Evolutionary conservation across 2,888 invertebrate species (phyloP).

Genomic region (Cetonia aurata): DNA sequence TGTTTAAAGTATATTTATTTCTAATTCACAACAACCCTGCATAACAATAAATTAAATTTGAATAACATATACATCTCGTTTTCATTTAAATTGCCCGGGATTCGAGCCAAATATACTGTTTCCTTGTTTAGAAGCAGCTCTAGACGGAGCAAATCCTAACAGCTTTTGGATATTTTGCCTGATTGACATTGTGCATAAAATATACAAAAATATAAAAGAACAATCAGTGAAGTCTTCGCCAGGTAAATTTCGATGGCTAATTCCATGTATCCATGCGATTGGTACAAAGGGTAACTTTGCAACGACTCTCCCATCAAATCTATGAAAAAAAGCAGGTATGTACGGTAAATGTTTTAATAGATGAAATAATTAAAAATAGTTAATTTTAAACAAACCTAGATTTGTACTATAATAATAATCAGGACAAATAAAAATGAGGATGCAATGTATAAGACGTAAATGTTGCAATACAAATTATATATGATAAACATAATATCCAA

Average conservation of each 20-base stretch:
- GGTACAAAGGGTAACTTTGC: constrained; percentile 97
- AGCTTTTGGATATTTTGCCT: constrained; percentile 97
- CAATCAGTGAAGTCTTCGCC: constrained; percentile 99
- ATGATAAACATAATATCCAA: too few relatives aligned
- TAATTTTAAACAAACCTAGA: too few relatives aligned
- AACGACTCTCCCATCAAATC: constrained; percentile 98
- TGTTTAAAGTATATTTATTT: too few relatives aligned
- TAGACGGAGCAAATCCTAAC: constrained; percentile 95
- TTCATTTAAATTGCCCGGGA: constrained; percentile 85
- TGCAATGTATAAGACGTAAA: too few relatives aligned
- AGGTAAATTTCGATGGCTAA: constrained; percentile 95
- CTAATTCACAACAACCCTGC: background rate
- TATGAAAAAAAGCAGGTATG: constrained; percentile 64
- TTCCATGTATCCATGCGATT: constrained; percentile 95
- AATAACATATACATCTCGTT: background rate
- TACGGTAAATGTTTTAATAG: too few relatives aligned
- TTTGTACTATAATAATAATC: too few relatives aligned
- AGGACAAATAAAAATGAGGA: too few relatives aligned
- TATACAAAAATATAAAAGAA: constrained; percentile 98
- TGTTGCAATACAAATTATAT: too few relatives aligned
- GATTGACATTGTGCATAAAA: constrained; percentile 99
- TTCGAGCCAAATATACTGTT: constrained; percentile 87
- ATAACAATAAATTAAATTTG: constrained; percentile 31
- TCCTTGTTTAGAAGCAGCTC: constrained; percentile 96
- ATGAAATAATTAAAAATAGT: too few relatives aligned